Evolutionary conservation across 2,888 invertebrate species (phyloP), one percentile per base, ranked within the genome.

Genomic region (Morpho achilles): DNA sequence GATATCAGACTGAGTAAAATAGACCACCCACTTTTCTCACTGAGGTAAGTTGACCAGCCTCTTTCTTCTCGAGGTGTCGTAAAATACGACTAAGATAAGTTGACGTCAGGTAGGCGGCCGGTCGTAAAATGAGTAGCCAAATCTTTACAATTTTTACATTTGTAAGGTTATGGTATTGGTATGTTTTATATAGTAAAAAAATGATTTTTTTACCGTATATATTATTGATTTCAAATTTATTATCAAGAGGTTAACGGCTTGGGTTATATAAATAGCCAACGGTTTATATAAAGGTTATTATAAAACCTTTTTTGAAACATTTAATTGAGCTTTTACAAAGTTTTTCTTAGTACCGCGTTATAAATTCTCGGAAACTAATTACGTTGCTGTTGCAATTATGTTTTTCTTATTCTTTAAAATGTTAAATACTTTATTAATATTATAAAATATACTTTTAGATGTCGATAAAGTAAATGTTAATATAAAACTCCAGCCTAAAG

Each of bases 381-480:
- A 61, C 53, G 47, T 53, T 40, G 32, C 51, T 43, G 52, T 41
- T 50, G 57, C 52, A 62, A 62, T 62, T 62, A 61, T 41, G 51
- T 57, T 43, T 53, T 53, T 44, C 48, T 48, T 53, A 42, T 56
- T 42, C 42, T 55, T 43, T 57, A 54, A 52, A 42, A 53, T 53
- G 23, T 49, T 53, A 46, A 52, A 52, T 53, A 52, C 22, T 58
- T 55, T 58, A 55, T 45, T 53, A 51, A 54, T 43, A 48, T 47
- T 49, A 45, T 49, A 60, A 56, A 56, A 54, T 49, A 22, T 42
- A 42, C 22, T 10, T 42, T 58, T 60, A 61, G 51, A 47, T 46
- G 39, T 50, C 40, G 61, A 61, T 61, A 56, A 56, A 57, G 61
- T 57, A 59, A 63, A 63, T 61, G 59, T 61, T 63, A 63, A 61